These are phyloP conservation scores for Toxotes chatareus DNA, from an alignment of 2,113 vertebrate genomes.

Conservation along the genomic window DNA sequence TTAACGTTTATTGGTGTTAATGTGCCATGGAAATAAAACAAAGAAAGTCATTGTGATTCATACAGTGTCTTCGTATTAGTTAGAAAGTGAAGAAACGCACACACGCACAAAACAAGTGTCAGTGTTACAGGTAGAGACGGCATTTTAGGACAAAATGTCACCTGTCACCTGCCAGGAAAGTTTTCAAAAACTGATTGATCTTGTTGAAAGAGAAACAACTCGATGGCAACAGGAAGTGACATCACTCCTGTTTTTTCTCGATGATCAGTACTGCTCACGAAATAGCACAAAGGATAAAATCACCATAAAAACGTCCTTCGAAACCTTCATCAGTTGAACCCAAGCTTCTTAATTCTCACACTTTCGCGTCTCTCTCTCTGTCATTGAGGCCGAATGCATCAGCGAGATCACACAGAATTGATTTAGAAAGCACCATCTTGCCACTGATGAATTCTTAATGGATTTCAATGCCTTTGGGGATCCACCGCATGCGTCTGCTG, in stretches of 20 bases:
- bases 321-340: slow-evolving; percentile 2
- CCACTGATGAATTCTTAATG: slow-evolving; percentile 80
- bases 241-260: too few relatives aligned
- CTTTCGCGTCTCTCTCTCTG: slow-evolving; percentile 18
- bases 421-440: slow-evolving; percentile 79
- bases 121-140: neutral
- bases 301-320: neutral
- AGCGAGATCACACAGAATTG: slow-evolving; percentile 77
- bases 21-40: neutral
- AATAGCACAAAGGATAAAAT: too few relatives aligned
- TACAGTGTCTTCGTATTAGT: neutral
- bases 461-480: slow-evolving; percentile 48
- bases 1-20: neutral
- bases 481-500: slow-evolving; percentile 63
- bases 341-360: slow-evolving; percentile 10
- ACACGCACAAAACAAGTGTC: too few relatives aligned
- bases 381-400: slow-evolving; percentile 56
- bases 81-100: neutral
- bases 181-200: too few relatives aligned
- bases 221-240: too few relatives aligned
- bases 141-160: neutral
- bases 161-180: too few relatives aligned
- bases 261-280: neutral
- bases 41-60: neutral
- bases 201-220: too few relatives aligned